Conservation (phyloP, 2,797 vertebrate species). For the Tangara arthus region DNA sequence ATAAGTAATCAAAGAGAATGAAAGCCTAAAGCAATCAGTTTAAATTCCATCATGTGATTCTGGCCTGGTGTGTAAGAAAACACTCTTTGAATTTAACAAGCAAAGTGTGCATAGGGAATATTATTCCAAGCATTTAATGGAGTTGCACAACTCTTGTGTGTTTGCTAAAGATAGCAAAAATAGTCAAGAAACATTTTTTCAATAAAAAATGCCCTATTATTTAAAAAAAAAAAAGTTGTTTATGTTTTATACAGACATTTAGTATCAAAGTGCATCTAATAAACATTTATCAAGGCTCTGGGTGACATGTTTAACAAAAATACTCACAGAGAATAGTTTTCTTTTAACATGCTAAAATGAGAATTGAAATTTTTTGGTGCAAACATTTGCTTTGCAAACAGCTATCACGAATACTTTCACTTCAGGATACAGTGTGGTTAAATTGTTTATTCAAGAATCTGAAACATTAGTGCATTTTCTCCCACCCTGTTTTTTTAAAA, state of each 20-base stretch:
- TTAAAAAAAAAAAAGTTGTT: neutral
- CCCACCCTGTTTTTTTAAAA: neutral
- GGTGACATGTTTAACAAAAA: neutral
- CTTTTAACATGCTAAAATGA: neutral
- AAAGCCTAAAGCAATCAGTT: constrained; percentile 16
- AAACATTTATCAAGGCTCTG: neutral
- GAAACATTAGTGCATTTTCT: neutral
- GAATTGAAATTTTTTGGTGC: neutral
- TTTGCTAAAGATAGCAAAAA: constrained; percentile 6
- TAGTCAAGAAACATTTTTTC: neutral
- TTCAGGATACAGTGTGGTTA: neutral
- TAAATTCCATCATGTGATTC: neutral
- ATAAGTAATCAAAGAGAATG: neutral
- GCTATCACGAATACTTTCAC: neutral
- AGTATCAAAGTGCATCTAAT: neutral
- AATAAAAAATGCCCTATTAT: neutral
- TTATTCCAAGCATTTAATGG: constrained; percentile 27
- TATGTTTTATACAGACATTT: neutral
- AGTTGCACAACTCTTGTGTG: neutral
- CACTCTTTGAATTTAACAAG: constrained; percentile 2
- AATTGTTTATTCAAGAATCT: neutral
- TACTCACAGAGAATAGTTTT: neutral
- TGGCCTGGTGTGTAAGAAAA: constrained; percentile 34
- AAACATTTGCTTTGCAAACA: neutral
- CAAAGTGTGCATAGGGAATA: constrained; percentile 12